These are phyloP conservation scores for Euura saliciscinereae DNA, from an alignment of 1,140 invertebrate species.

Conservation along the genomic window DNA sequence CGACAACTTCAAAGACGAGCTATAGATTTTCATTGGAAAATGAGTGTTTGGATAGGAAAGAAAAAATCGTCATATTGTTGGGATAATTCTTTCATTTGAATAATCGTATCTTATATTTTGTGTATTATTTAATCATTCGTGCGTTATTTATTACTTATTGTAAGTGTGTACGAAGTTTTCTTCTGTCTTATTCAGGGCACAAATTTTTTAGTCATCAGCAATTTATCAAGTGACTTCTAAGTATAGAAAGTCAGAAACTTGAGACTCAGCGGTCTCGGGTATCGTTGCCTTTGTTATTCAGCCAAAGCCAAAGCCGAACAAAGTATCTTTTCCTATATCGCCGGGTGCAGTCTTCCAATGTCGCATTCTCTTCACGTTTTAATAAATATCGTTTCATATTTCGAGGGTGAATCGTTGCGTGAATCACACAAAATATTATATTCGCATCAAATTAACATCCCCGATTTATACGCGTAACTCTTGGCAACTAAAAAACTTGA, in stretches of 20 bases:
- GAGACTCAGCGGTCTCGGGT: background rate
- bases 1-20: conserved; percentile 81
- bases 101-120: background rate
- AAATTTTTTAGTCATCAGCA: background rate
- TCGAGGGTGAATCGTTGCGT: too few species aligned
- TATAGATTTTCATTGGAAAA: conserved; percentile 63
- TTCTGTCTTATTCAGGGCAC: background rate
- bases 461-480: background rate
- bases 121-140: background rate
- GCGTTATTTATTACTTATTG: background rate
- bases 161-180: background rate
- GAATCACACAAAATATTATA: background rate
- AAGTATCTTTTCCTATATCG: background rate
- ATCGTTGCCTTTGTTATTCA: background rate
- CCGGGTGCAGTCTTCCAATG: background rate
- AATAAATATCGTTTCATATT: too few species aligned
- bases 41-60: background rate
- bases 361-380: background rate
- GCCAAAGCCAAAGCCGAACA: conserved; percentile 1
- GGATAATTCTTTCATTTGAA: background rate
- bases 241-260: background rate
- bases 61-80: background rate
- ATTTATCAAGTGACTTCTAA: background rate
- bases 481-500: background rate
- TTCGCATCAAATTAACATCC: background rate